These are phyloP conservation scores for Cosmorhoe ocellata DNA, from an alignment of 2,888 invertebrate genomes.

Conservation along the genomic window DNA sequence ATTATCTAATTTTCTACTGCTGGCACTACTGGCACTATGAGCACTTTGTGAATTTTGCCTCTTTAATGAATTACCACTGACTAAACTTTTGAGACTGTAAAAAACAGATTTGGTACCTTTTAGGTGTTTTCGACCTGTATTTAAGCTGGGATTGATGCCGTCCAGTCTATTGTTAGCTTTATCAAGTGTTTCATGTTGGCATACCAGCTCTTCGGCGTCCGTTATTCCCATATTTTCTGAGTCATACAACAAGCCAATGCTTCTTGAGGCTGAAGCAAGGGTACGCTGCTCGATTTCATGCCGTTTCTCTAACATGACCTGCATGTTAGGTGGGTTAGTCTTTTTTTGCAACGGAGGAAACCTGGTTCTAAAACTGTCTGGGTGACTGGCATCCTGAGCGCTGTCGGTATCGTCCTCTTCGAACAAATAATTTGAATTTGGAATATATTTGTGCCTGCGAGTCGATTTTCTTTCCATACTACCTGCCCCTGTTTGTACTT, in stretches of 20 bases:
- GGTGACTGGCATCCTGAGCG: background rate
- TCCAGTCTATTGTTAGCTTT: background rate
- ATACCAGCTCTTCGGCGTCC: background rate
- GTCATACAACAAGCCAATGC: background rate
- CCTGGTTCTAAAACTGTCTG: constrained; percentile 4
- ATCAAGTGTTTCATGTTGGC: background rate
- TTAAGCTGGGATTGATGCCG: background rate
- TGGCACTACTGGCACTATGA: background rate
- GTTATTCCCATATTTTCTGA: background rate
- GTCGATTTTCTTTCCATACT: background rate
- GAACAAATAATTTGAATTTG: constrained; percentile 5
- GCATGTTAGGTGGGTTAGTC: background rate
- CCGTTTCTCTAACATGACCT: background rate
- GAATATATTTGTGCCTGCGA: constrained; percentile 20
- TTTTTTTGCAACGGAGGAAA: constrained; percentile 82
- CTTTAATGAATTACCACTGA: background rate
- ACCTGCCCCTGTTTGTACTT: too few relatives aligned
- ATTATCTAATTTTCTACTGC: background rate
- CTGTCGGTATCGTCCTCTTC: background rate
- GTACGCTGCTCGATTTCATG: background rate
- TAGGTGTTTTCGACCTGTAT: background rate
- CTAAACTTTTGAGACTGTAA: background rate
- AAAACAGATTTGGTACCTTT: background rate
- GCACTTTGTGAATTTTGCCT: background rate
- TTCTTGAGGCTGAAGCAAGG: background rate